These are phyloP conservation scores for Athrips mouffetella DNA, from an alignment of 2,888 invertebrate genomes.

Conservation along the genomic window DNA sequence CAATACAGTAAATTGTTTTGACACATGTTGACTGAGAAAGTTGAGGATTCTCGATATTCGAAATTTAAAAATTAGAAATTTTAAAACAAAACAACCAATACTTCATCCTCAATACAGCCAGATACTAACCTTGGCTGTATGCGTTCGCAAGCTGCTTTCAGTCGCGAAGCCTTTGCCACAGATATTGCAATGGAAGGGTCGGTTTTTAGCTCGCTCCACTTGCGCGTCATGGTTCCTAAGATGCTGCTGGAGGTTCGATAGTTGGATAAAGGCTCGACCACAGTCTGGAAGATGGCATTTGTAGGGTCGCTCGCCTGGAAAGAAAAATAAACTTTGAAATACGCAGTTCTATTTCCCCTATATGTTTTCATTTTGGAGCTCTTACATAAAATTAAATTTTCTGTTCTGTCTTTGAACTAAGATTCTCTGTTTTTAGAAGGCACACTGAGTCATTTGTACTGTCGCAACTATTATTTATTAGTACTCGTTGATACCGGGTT, in stretches of 20 bases:
- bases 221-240: constrained; percentile 97
- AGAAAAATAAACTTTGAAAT: constrained; percentile 31
- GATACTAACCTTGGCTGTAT: constrained; percentile 96
- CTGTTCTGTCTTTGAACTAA: no score
- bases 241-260: constrained; percentile 97
- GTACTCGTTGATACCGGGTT: no score
- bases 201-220: constrained; percentile 95
- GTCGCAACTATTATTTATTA: no score
- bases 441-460: no score
- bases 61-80: no score
- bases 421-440: no score
- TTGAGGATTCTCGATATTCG: no score
- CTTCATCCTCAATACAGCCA: neutral
- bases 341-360: neutral
- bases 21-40: no score
- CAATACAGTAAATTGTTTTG: neutral
- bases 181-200: constrained; percentile 97
- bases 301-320: constrained; percentile 96
- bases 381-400: no score
- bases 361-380: no score
- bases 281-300: constrained; percentile 97
- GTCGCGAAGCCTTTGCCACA: constrained; percentile 98
- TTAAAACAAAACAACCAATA: no score
- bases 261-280: constrained; percentile 96
- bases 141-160: constrained; percentile 95